A percentile compares a stretch with the other conserved stretches of the same genome.
phyloP scores from a whole-genome alignment of 2,113 vertebrate species.

The Ia io region DNA sequence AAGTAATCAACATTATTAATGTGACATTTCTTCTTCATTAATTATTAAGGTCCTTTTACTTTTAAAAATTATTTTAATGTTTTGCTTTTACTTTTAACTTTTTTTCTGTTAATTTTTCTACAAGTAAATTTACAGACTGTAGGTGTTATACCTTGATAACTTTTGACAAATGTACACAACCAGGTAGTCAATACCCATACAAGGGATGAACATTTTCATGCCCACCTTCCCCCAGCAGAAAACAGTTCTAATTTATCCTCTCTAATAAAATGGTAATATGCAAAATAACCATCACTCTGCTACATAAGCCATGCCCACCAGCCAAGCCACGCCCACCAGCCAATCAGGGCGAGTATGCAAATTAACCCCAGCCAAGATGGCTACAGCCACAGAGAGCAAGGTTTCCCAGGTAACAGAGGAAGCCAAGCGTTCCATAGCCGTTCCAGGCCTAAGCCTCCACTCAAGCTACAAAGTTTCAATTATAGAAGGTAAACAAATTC shows the following conservation, averaged over 20 bases:
- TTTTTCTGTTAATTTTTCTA: neutral
- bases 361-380: too few relatives aligned
- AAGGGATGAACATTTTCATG: neutral
- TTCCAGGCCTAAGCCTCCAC: too few relatives aligned
- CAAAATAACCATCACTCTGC: too few relatives aligned
- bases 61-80: neutral
- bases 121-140: neutral
- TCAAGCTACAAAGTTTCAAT: too few relatives aligned
- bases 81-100: neutral
- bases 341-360: too few relatives aligned
- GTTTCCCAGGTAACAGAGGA: too few relatives aligned
- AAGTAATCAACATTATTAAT: neutral
- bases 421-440: too few relatives aligned
- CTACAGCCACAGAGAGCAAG: too few relatives aligned
- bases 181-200: neutral
- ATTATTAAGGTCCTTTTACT: neutral
- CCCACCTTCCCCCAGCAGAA: neutral
- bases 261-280: too few relatives aligned
- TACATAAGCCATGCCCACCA: too few relatives aligned
- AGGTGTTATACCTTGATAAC: neutral
- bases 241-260: neutral
- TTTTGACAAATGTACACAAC: neutral
- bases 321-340: too few relatives aligned
- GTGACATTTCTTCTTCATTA: neutral
- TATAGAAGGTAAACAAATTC: too few relatives aligned